A percentile compares a stretch with the other conserved stretches of the same genome.
These are phyloP conservation scores for Phthorimaea operculella DNA, from an alignment of 1,140 invertebrate species.

Conservation along the genomic window DNA sequence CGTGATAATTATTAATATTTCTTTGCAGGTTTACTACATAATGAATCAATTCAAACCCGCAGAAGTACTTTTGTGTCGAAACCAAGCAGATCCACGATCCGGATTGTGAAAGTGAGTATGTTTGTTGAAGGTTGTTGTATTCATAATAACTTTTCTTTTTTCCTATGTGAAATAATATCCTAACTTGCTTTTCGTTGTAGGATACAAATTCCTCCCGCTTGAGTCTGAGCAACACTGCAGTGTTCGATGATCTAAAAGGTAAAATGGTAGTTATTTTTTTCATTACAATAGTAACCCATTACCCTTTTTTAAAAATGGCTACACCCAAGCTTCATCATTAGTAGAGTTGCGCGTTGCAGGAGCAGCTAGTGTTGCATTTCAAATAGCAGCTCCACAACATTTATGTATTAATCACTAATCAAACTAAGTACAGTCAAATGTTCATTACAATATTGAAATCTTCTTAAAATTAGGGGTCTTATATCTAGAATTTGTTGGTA, in stretches of 20 bases:
- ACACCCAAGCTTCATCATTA: too few relatives aligned
- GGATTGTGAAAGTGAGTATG: conserved; percentile 42
- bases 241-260: conserved; percentile 48
- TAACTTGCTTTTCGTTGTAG: conserved; percentile 26
- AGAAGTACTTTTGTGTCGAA: conserved; percentile 55
- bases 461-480: too few relatives aligned
- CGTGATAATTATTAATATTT: conserved; percentile 14
- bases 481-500: too few relatives aligned
- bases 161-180: background rate
- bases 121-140: background rate
- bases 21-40: conserved; percentile 50
- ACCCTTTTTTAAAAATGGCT: too few relatives aligned
- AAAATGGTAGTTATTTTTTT: conserved; percentile 10
- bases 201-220: conserved; percentile 36
- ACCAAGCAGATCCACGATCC: conserved; percentile 45
- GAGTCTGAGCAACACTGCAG: conserved; percentile 35
- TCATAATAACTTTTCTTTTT: background rate
- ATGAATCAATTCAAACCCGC: conserved; percentile 53
- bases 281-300: background rate
- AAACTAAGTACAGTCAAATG: too few relatives aligned
- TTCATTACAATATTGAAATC: too few relatives aligned
- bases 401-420: too few relatives aligned
- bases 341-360: too few relatives aligned
- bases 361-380: too few relatives aligned
- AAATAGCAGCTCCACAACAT: too few relatives aligned